Conservation (phyloP, 2,888 invertebrate genomes). For the Sepiola atlantica region DNA sequence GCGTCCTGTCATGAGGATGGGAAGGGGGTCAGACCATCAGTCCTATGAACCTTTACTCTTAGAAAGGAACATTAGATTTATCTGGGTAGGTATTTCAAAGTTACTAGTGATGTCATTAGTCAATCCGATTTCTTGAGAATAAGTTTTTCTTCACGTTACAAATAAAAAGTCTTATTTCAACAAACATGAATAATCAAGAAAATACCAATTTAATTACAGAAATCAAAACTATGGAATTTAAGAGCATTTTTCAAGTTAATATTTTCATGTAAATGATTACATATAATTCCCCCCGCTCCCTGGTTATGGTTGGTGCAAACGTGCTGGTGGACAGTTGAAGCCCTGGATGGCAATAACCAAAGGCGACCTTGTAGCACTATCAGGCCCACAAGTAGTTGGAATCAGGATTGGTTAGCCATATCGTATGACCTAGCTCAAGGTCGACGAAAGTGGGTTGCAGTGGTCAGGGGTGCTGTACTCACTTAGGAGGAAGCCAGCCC, state of each 20-base stretch:
- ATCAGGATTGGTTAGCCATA: no score
- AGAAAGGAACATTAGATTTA: background rate
- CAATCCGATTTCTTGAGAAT: background rate
- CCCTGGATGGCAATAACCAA: no score
- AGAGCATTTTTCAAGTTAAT: background rate
- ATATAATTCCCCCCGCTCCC: no score
- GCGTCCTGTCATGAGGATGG: no score
- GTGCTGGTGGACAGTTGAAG: no score
- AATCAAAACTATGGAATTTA: background rate
- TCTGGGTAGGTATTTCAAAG: background rate
- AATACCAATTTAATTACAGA: background rate
- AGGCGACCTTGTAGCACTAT: no score
- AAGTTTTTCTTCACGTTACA: background rate
- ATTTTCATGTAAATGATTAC: background rate
- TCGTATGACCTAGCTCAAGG: no score
- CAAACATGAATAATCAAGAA: background rate
- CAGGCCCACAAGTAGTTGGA: no score
- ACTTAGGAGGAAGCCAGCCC: no score
- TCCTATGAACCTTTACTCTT: background rate
- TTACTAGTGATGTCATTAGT: background rate
- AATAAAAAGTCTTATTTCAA: background rate
- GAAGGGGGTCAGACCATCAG: background rate
- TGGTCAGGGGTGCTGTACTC: no score
- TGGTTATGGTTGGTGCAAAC: no score
- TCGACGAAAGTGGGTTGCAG: no score